Evolutionary conservation across 2,888 invertebrate genomes (phyloP).

Genomic region (Horisme vitalbata): DNA sequence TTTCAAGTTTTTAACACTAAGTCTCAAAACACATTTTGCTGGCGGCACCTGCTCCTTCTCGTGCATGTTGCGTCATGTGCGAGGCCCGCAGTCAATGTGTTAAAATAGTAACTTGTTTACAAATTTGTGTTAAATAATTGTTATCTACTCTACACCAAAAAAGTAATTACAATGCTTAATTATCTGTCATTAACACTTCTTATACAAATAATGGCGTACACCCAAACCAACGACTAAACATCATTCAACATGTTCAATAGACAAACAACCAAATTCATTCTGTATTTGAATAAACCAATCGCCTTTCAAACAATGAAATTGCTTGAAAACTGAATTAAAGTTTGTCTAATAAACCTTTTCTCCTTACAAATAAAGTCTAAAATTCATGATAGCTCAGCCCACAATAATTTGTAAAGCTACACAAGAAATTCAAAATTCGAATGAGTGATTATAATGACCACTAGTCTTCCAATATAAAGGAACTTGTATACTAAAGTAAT

Average conservation of each 20-base stretch:
- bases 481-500: constrained; percentile 6
- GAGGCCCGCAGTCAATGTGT: too few species aligned
- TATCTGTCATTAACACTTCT: constrained; percentile 53
- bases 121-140: too few species aligned
- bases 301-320: constrained; percentile 51
- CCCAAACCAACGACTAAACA: constrained; percentile 55
- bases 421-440: constrained; percentile 62
- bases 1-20: too few species aligned
- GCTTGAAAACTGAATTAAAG: constrained; percentile 34
- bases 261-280: constrained; percentile 45
- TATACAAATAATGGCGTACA: constrained; percentile 50
- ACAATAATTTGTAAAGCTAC: constrained; percentile 19
- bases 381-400: constrained; percentile 16
- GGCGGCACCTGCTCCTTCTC: too few species aligned
- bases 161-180: constrained; percentile 32
- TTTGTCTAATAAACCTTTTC: background rate
- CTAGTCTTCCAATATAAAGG: constrained; percentile 44
- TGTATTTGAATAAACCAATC: constrained; percentile 49
- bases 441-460: constrained; percentile 70
- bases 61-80: too few species aligned
- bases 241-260: constrained; percentile 53
- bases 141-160: constrained; percentile 2
- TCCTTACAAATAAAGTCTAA: constrained; percentile 18
- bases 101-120: too few species aligned
- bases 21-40: too few species aligned